A percentile compares a stretch with the other conserved stretches of the same genome.
phyloP scores from a whole-genome alignment of 1,140 invertebrate genomes.

The Drosophila rhopaloa region DNA sequence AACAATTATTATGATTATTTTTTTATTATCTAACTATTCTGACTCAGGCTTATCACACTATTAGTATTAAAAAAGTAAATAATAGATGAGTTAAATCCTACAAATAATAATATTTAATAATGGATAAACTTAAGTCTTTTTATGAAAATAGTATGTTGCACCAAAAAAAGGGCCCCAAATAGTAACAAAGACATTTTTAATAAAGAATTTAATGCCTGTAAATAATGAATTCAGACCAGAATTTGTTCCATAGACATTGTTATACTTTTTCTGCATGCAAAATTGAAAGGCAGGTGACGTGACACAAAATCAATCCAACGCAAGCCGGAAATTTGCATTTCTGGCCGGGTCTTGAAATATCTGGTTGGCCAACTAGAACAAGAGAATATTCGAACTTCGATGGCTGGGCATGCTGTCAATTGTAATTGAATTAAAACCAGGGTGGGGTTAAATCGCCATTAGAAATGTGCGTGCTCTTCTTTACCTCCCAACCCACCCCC shows the following conservation, averaged over 20 bases:
- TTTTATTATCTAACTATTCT: too few species aligned
- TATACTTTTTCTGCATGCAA: constrained; percentile 2
- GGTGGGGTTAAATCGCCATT: constrained; percentile 37
- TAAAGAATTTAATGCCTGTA: neutral
- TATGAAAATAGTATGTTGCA: too few species aligned
- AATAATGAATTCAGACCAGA: neutral
- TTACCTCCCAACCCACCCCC: neutral
- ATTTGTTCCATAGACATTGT: neutral
- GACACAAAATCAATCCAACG: constrained; percentile 47
- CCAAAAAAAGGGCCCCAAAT: too few species aligned
- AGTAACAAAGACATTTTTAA: too few species aligned
- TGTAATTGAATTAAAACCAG: constrained; percentile 71
- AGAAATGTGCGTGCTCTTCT: constrained; percentile 57
- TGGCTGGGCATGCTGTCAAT: constrained; percentile 20
- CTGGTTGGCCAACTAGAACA: constrained; percentile 4
- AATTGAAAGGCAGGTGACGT: constrained; percentile 12
- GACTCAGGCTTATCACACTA: too few species aligned
- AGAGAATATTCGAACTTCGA: constrained; percentile 36
- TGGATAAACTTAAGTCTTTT: too few species aligned
- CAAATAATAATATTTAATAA: too few species aligned
- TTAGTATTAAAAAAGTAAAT: too few species aligned
- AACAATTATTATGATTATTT: too few species aligned
- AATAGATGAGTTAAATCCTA: too few species aligned
- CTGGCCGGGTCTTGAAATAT: constrained; percentile 23
- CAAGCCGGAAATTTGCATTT: constrained; percentile 38